These are phyloP conservation scores for Otus sunia DNA, from an alignment of 2,113 vertebrate genomes.

Conservation along the genomic window DNA sequence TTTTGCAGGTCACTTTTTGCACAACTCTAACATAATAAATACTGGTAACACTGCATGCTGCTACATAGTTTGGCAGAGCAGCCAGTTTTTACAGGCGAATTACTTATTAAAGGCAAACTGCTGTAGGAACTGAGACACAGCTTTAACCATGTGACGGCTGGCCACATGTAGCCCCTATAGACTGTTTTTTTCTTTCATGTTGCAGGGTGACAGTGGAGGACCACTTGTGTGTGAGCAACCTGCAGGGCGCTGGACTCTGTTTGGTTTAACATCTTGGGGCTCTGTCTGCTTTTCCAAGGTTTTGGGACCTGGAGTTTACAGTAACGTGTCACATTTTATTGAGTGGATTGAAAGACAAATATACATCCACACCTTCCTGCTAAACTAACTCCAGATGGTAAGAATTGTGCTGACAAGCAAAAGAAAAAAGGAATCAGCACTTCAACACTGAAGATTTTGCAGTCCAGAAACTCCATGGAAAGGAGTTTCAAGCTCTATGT, in stretches of 20 bases:
- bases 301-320: constrained; percentile 90
- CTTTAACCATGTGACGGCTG: neutral
- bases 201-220: constrained; percentile 90
- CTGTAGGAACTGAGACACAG: neutral
- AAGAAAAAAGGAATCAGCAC: neutral
- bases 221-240: constrained; percentile 86
- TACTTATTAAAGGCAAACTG: neutral
- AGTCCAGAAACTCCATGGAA: neutral
- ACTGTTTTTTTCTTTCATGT: neutral
- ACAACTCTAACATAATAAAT: neutral
- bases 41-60: neutral
- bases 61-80: neutral
- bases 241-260: constrained; percentile 85
- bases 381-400: constrained; percentile 58
- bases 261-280: constrained; percentile 92
- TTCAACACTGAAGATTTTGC: neutral
- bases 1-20: neutral
- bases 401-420: neutral
- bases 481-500: neutral
- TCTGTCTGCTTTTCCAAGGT: constrained; percentile 91
- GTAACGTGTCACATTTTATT: constrained; percentile 89
- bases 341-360: constrained; percentile 92
- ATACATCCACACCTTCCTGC: constrained; percentile 87
- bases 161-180: accelerated
- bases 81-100: neutral